Evolutionary conservation across 2,797 vertebrate species (phyloP).

Genomic region (Salarias fasciatus): DNA sequence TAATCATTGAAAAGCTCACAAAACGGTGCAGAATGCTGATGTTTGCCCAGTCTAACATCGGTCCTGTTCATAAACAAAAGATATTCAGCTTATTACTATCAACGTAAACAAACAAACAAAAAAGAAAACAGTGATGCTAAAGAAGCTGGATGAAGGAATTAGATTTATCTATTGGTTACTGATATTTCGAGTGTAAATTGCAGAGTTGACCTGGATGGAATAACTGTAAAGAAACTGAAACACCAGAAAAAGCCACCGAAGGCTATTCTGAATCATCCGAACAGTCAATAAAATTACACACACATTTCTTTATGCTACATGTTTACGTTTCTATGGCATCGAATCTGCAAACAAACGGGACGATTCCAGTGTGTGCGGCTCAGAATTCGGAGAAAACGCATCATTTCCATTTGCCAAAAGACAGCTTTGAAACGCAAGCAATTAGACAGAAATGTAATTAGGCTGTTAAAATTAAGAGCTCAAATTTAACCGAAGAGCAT

Average conservation of each 20-base stretch:
- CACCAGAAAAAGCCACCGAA: neutral
- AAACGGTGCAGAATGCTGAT: too few species aligned
- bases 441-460: constrained; percentile 78
- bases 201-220: too few species aligned
- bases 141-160: too few species aligned
- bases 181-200: too few species aligned
- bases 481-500: constrained; percentile 77
- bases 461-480: constrained; percentile 73
- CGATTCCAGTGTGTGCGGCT: constrained; percentile 25
- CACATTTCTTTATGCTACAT: neutral
- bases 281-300: neutral
- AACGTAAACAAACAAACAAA: too few species aligned
- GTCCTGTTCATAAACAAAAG: too few species aligned
- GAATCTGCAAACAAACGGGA: constrained; percentile 7
- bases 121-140: too few species aligned
- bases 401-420: constrained; percentile 45
- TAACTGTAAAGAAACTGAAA: neutral
- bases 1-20: too few species aligned
- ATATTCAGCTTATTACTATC: too few species aligned
- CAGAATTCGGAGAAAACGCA: constrained; percentile 28
- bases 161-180: too few species aligned
- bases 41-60: too few species aligned
- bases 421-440: constrained; percentile 51
- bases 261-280: neutral
- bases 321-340: neutral